Conservation (phyloP, 1,140 invertebrate genomes). For the Aphelinus atriplicis region DNA sequence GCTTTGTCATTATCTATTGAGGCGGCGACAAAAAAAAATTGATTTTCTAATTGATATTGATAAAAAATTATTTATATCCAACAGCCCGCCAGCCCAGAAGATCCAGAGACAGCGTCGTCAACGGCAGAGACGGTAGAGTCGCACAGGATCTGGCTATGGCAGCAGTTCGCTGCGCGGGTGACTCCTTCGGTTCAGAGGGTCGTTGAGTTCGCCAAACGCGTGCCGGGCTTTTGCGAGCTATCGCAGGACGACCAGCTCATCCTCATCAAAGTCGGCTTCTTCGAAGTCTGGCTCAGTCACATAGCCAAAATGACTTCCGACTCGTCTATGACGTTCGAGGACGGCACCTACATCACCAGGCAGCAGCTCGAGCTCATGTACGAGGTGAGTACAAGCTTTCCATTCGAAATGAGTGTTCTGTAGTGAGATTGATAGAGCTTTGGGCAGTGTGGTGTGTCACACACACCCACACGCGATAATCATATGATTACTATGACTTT, state of each 20-base stretch:
- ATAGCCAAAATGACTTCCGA: slow-evolving; percentile 85
- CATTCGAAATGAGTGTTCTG: background rate
- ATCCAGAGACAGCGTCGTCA: slow-evolving; percentile 72
- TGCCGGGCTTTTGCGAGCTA: slow-evolving; percentile 88
- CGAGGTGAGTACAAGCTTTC: slow-evolving; percentile 77
- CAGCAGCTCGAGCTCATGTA: slow-evolving; percentile 92
- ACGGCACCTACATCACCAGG: slow-evolving; percentile 86
- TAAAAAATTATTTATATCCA: slow-evolving; percentile 6
- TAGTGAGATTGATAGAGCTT: too few relatives aligned
- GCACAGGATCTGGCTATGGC: slow-evolving; percentile 79
- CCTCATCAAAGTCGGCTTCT: slow-evolving; percentile 94
- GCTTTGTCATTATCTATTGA: background rate
- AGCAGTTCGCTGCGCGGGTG: slow-evolving; percentile 80
- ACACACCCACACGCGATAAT: too few relatives aligned
- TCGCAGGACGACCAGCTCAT: slow-evolving; percentile 94
- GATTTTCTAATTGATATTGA: slow-evolving; percentile 18
- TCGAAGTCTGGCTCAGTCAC: slow-evolving; percentile 94
- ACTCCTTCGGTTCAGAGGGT: slow-evolving; percentile 90
- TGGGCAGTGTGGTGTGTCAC: too few relatives aligned
- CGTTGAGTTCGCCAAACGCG: slow-evolving; percentile 92
- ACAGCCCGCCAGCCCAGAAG: slow-evolving; percentile 64
- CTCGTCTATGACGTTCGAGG: slow-evolving; percentile 87
- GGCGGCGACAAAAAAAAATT: background rate
- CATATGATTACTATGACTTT: slow-evolving; percentile 44
- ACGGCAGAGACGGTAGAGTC: slow-evolving; percentile 74